These are phyloP conservation scores for Megastigmus dorsalis DNA, from an alignment of 2,888 invertebrate species.

Conservation along the genomic window DNA sequence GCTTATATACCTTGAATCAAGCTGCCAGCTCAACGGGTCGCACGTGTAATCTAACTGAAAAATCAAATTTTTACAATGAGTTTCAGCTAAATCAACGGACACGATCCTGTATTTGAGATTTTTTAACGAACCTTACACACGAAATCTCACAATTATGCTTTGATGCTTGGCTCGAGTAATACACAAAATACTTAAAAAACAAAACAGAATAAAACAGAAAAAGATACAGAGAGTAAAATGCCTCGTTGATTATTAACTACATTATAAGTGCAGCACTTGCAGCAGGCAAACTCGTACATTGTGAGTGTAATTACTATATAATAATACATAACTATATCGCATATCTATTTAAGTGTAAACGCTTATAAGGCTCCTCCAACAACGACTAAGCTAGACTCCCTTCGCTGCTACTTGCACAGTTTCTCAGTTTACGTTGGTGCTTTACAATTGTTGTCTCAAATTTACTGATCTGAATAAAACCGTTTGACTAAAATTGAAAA, in stretches of 20 bases:
- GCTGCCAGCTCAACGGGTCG: constrained; percentile 1
- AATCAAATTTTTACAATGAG: not conserved
- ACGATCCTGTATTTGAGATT: not conserved
- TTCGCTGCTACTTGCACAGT: constrained; percentile 22
- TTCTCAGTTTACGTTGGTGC: constrained; percentile 13
- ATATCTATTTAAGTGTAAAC: constrained; percentile 59
- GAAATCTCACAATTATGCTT: constrained; percentile 52
- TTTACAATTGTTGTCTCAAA: not conserved
- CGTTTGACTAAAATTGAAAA: too few relatives aligned
- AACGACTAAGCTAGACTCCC: constrained; percentile 62
- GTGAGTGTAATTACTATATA: constrained; percentile 36
- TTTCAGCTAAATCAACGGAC: not conserved
- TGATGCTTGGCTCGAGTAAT: constrained; percentile 51
- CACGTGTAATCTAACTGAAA: not conserved
- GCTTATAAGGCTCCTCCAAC: constrained; percentile 70
- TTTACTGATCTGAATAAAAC: too few relatives aligned
- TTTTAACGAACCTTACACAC: constrained; percentile 12
- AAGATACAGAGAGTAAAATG: constrained; percentile 61
- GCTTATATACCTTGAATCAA: not conserved
- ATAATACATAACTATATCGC: constrained; percentile 54
- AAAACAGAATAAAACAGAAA: constrained; percentile 44
- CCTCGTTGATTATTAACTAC: constrained; percentile 56
- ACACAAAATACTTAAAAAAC: constrained; percentile 23
- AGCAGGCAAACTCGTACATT: constrained; percentile 46
- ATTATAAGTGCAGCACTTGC: constrained; percentile 42